These are phyloP conservation scores for Homalodisca vitripennis DNA, from an alignment of 1,140 invertebrate genomes.

Conservation along the genomic window DNA sequence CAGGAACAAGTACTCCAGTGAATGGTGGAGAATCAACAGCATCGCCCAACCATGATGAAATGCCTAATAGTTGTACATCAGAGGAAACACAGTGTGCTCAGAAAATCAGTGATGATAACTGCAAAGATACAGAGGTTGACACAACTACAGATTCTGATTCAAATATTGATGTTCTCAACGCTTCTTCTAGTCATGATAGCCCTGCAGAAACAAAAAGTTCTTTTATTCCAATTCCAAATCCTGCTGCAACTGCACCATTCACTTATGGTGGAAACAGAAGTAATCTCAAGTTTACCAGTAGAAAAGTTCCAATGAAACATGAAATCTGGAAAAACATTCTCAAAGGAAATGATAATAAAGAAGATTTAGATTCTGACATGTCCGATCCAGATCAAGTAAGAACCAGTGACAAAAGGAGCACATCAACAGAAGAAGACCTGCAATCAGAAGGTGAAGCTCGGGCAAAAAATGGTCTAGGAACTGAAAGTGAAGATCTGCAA, in stretches of 20 bases:
- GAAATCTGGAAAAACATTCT: slow-evolving; percentile 4
- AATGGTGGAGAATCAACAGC: slow-evolving; percentile 16
- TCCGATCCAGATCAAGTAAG: slow-evolving; percentile 9
- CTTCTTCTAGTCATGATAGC: neutral
- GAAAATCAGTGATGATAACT: slow-evolving; percentile 24
- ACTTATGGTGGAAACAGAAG: slow-evolving; percentile 25
- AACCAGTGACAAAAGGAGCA: neutral
- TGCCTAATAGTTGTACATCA: slow-evolving; percentile 16
- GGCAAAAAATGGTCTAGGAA: slow-evolving; percentile 21
- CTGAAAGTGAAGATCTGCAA: slow-evolving; percentile 1
- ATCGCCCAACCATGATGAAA: slow-evolving; percentile 10
- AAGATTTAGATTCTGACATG: slow-evolving; percentile 22
- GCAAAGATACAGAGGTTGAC: slow-evolving; percentile 24
- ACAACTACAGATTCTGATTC: slow-evolving; percentile 6
- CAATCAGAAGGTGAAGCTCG: slow-evolving; percentile 20
- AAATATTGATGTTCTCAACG: neutral
- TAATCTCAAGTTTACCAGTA: neutral
- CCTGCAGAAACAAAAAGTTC: neutral
- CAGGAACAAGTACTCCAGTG: slow-evolving; percentile 11
- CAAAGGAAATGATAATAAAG: slow-evolving; percentile 3
- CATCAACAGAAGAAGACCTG: slow-evolving; percentile 26
- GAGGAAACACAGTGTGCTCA: slow-evolving; percentile 8
- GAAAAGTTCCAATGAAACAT: neutral
- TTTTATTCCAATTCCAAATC: slow-evolving; percentile 23
- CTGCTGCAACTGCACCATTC: slow-evolving; percentile 10